Base-by-base conservation (phyloP, 2,888 invertebrate genomes). In the Rotaria sp. region DNA sequence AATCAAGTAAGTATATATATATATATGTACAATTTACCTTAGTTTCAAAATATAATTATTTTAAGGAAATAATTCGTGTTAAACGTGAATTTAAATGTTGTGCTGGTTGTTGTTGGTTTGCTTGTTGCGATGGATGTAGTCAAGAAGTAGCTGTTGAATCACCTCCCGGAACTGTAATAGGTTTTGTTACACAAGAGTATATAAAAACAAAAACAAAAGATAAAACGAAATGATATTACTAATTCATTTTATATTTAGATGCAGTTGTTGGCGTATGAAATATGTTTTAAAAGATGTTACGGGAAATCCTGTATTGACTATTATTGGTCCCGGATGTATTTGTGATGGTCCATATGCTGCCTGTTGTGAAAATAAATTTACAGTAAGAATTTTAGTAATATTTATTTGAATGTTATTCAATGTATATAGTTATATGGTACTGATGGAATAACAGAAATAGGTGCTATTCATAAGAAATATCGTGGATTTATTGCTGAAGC, bases 101-200 rank as follows among this genome's bases (percentile, higher is more conserved):
- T 87, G 89, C 89, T 11, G 90, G 90, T 15, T 88, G 84, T 84
- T 88, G 88, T 26, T 91, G 90, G 88, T 90, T 88, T 88, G 90
- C 90, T 5, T 86, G 86, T 35, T 84, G 87, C 67, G 89, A 89
- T 85, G 86, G 88, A 26, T 89, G 89, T 87, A 88, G 89, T 50
- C 89, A 89, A 87, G 89, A 89, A 59, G 87, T 90, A 24, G 87
- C 87, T 5, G 88, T 91, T 7, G 90, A 90, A 87, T 89, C 91
- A 13, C 90, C 91, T 5, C 88, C 89, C 0, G 91, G 90, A 38
- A 88, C 88, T 35, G 88, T 89, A 15, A 88, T 90, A 26, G 91
- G 90, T 85, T 89, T 89, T 86, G 89, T 90, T n/a, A 89, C 86
- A 86, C 91, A 91, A 87, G 85, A 88, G 90, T 90, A 88, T 88